phyloP scores from a whole-genome alignment of 1,140 invertebrate species.

The Drepana arcuata region DNA sequence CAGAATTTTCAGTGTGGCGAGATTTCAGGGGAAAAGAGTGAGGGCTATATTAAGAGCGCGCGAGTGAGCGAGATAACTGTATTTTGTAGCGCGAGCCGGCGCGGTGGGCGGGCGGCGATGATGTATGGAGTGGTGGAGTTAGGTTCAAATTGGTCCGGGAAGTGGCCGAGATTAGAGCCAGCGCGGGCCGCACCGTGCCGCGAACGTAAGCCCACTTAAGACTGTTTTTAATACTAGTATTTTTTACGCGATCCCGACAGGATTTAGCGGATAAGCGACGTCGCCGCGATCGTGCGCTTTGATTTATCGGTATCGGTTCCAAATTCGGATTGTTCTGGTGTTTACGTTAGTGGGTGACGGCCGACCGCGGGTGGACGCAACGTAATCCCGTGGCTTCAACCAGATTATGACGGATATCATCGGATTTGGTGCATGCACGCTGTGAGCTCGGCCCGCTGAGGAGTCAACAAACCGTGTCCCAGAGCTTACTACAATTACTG shows the following conservation, averaged over 20 bases:
- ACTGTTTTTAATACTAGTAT: conserved; percentile 72
- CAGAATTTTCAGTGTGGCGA: conserved; percentile 52
- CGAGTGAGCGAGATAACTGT: conserved; percentile 33
- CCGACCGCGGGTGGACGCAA: conserved; percentile 35
- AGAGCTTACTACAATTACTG: no score
- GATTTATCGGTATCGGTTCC: conserved; percentile 65
- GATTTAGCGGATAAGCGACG: conserved; percentile 66
- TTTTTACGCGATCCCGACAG: conserved; percentile 70
- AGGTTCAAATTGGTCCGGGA: conserved; percentile 78
- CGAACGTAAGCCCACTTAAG: conserved; percentile 70
- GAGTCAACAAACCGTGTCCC: conserved; percentile 16
- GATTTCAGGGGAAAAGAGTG: conserved; percentile 50
- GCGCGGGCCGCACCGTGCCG: conserved; percentile 62
- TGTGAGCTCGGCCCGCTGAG: conserved; percentile 29
- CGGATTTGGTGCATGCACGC: conserved; percentile 52
- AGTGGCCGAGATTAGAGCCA: conserved; percentile 78
- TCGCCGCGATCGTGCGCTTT: conserved; percentile 62
- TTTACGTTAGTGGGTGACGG: conserved; percentile 65
- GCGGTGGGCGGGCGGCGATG: conserved; percentile 69
- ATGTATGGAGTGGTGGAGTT: conserved; percentile 79
- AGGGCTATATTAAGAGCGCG: no score
- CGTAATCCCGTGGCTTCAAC: conserved; percentile 58
- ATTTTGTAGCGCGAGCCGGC: conserved; percentile 23
- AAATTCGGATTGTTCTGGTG: conserved; percentile 49
- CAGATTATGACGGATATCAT: conserved; percentile 64